These are phyloP conservation scores for Noturus placidus DNA, from an alignment of 2,113 vertebrate species.

Conservation along the genomic window DNA sequence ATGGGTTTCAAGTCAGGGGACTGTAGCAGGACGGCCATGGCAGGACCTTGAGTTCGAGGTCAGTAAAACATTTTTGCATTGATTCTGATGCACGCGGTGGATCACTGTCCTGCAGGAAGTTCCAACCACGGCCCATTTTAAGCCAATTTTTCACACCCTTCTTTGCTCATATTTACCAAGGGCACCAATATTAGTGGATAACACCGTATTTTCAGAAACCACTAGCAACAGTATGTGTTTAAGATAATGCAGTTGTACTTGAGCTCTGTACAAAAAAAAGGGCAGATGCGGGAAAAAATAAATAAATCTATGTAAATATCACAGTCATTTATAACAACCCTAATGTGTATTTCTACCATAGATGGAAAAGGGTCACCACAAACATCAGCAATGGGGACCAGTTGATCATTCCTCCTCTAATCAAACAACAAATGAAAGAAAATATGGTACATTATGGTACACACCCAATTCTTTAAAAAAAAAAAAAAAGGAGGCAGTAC, in stretches of 20 bases:
- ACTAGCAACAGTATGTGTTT: background rate
- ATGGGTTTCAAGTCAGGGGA: too few relatives aligned
- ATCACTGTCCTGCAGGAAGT: too few relatives aligned
- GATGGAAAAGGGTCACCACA: background rate
- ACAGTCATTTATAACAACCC: background rate
- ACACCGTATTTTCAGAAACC: background rate
- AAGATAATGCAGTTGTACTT: background rate
- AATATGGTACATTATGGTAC: background rate
- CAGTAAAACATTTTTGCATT: too few relatives aligned
- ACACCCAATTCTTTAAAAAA: background rate
- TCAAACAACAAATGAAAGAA: background rate
- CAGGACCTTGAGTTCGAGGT: too few relatives aligned
- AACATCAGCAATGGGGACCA: background rate
- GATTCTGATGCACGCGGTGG: too few relatives aligned
- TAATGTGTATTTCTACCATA: background rate
- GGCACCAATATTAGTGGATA: too few relatives aligned
- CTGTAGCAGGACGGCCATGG: too few relatives aligned
- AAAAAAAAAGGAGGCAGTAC: background rate
- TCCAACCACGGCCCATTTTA: too few relatives aligned
- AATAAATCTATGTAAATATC: background rate
- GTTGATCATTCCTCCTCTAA: background rate
- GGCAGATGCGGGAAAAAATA: background rate
- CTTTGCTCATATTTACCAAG: too few relatives aligned
- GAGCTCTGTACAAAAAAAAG: constrained; percentile 5
- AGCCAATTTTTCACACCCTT: too few relatives aligned